Evolutionary conservation across 2,113 vertebrate genomes (phyloP).

Genomic region (Polyodon spathula): DNA sequence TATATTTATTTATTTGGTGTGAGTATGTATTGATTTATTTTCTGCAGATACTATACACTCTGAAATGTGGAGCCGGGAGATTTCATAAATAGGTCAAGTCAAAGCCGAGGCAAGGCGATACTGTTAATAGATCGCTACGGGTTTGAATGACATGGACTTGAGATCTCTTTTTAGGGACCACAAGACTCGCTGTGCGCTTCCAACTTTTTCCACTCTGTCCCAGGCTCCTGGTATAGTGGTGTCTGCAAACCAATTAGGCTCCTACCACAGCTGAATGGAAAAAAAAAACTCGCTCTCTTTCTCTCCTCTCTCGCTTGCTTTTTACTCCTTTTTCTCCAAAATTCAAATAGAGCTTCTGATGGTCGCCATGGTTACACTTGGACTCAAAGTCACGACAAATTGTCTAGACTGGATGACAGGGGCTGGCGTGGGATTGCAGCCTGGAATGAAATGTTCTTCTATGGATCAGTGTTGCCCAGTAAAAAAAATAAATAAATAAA

Average conservation of each 20-base stretch:
- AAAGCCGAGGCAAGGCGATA: conserved; percentile 61
- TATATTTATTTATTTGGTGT: conserved; percentile 24
- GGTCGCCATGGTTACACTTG: conserved; percentile 80
- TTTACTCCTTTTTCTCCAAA: conserved; percentile 44
- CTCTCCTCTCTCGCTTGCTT: background rate
- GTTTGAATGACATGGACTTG: conserved; percentile 62
- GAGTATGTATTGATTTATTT: conserved; percentile 32
- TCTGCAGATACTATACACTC: conserved; percentile 46
- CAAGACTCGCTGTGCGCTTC: conserved; percentile 12
- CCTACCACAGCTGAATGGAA: conserved; percentile 30
- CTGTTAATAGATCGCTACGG: conserved; percentile 79
- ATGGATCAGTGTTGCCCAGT: conserved; percentile 33
- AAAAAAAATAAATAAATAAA: conserved; percentile 11
- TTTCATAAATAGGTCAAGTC: conserved; percentile 79
- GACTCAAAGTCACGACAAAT: conserved; percentile 65
- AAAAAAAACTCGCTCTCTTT: conserved; percentile 10
- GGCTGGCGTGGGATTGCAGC: conserved; percentile 60
- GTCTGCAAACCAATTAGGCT: conserved; percentile 15
- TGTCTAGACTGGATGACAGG: conserved; percentile 71
- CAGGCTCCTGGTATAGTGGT: conserved; percentile 2
- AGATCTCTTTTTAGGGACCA: conserved; percentile 43
- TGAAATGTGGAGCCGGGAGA: conserved; percentile 45
- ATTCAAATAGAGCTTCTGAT: conserved; percentile 69
- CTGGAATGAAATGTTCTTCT: conserved; percentile 60
- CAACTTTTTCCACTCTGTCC: conserved; percentile 15